Base-by-base conservation (phyloP, 2,113 vertebrate species). In the Oncorhynchus masou region DNA sequence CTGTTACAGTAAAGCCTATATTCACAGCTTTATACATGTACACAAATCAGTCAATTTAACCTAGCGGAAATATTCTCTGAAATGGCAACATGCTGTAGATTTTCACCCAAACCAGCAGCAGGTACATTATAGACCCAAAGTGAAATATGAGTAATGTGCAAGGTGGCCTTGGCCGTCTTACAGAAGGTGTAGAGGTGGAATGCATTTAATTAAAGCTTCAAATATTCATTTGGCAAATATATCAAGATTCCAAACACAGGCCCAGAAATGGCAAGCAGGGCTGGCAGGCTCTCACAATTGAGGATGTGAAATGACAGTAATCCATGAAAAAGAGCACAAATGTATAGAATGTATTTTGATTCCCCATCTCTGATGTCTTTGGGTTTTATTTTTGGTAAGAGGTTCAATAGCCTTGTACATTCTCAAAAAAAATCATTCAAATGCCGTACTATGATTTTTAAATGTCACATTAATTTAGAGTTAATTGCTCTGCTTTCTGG, bases 181-280 rank as follows among this genome's bases (percentile, higher is more conserved):
- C 89, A 91, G 89, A 91, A 90, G 90, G 89, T 92, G 91, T 91
- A 92, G 92, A 94, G 91, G 94, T 92, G 91, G 92, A 89, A 91
- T 92, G 90, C 91, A 94, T 94, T 93, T 94, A 94, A 94, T 94
- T 94, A 94, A 87, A 87, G 91, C 88, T 93, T 92, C 92, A 92
- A 92, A 93, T 92, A 94, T 92, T 92, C 90, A 91, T 92, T 93
- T 94, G 93, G 92, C 92, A 94, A 93, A 94, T 93, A 91, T 94
- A 92, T 93, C 93, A 94, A 94, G 92, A 92, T 93, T 91, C 85
- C 85, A 91, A 87, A 85, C 85, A 84, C 90, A 82, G 92, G 91
- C 93, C 90, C 91, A 92, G 91, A 90, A 93, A 93, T 90, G 90
- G 90, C 90, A 90, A 88, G 90, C 88, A 90, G 79, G 90, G 75